Evolutionary conservation across 2,888 invertebrate genomes (phyloP).

Genomic region (Cataglyphis albicans): DNA sequence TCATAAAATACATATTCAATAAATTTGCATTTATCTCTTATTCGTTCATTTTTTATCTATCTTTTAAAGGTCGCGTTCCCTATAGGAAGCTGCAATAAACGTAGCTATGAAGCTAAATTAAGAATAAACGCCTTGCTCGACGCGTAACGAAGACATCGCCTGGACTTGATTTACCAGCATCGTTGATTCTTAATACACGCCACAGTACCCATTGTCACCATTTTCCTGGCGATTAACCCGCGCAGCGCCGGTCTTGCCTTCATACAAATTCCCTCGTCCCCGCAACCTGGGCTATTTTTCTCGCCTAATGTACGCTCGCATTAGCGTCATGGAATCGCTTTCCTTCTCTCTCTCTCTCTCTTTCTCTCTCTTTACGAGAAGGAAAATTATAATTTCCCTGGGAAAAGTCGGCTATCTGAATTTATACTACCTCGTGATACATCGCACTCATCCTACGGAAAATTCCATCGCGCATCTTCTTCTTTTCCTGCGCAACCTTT

Average conservation of each 20-base stretch:
- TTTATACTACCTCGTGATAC: conserved; percentile 77
- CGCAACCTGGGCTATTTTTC: conserved; percentile 73
- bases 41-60: background rate
- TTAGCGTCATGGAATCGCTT: conserved; percentile 75
- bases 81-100: background rate
- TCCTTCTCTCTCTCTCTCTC: background rate
- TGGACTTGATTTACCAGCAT: conserved; percentile 55
- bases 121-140: conserved; percentile 19
- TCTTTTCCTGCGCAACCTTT: conserved; percentile 19
- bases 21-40: background rate
- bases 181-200: conserved; percentile 73
- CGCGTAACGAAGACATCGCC: conserved; percentile 42
- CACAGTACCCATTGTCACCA: conserved; percentile 71
- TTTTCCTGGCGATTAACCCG: conserved; percentile 75
- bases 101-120: conserved; percentile 38
- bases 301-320: conserved; percentile 78
- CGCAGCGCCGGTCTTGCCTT: conserved; percentile 62
- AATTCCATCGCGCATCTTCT: conserved; percentile 28
- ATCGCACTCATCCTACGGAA: conserved; percentile 56
- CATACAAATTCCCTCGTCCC: conserved; percentile 72
- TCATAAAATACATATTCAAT: background rate
- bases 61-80: background rate
- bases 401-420: conserved; percentile 73
- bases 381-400: conserved; percentile 80
- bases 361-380: conserved; percentile 66